Percentiles rank a stretch among this genome's conserved stretches.
Conservation (phyloP, 2,888 invertebrate species). For the Lepeophtheirus nordmannii region DNA sequence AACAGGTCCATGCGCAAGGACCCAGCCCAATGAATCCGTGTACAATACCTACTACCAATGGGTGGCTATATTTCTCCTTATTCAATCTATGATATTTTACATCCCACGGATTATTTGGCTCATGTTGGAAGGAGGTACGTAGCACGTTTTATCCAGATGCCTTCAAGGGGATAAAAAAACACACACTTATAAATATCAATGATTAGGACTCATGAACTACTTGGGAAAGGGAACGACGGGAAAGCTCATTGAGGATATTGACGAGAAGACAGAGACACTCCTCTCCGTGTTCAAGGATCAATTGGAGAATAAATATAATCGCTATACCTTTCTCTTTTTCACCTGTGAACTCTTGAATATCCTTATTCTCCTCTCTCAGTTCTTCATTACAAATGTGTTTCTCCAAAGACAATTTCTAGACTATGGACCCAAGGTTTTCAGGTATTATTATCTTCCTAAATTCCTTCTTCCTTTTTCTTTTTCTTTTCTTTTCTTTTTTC, state of each 20-base stretch:
- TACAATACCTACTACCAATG: slow-evolving; percentile 24
- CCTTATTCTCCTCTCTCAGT: neutral
- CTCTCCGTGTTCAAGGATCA: neutral
- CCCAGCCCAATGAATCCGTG: neutral
- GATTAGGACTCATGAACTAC: slow-evolving; percentile 10
- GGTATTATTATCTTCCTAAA: neutral
- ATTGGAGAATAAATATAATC: slow-evolving; percentile 19
- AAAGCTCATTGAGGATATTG: slow-evolving; percentile 1
- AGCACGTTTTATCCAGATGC: neutral
- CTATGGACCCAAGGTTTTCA: slow-evolving; percentile 17
- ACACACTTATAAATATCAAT: neutral
- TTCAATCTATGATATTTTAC: slow-evolving; percentile 18
- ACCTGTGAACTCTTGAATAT: slow-evolving; percentile 20
- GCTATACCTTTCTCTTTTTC: slow-evolving; percentile 9
- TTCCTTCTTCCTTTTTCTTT: no score
- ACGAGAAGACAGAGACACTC: neutral
- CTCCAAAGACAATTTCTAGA: slow-evolving; percentile 17
- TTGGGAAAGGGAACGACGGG: slow-evolving; percentile 15
- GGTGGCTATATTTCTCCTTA: slow-evolving; percentile 16
- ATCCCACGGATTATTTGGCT: slow-evolving; percentile 20
- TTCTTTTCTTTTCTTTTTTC: no score
- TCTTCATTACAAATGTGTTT: slow-evolving; percentile 17
- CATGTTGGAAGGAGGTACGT: slow-evolving; percentile 19
- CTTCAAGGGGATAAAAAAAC: no score
- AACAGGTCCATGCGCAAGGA: slow-evolving; percentile 12